These are phyloP conservation scores for Amblyraja radiata DNA, from an alignment of 2,797 vertebrate species.

Conservation along the genomic window DNA sequence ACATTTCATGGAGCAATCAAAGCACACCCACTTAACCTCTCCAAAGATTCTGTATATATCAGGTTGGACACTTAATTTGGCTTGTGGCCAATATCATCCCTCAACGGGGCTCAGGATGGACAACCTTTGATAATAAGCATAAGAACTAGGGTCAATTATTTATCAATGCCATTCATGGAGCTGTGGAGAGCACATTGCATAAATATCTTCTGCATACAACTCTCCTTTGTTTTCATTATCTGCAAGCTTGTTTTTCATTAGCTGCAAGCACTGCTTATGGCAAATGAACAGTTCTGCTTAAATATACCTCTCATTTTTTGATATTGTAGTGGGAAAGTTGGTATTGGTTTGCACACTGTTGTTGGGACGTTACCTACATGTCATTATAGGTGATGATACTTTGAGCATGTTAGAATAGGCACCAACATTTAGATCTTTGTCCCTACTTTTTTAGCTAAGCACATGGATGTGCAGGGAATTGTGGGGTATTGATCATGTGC, in stretches of 20 bases:
- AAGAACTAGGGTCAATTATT: neutral
- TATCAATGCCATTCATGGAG: neutral
- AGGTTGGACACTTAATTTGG: neutral
- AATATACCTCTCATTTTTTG: neutral
- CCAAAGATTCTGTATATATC: neutral
- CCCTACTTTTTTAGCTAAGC: too few species aligned
- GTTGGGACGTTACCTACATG: neutral
- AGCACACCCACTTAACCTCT: constrained; percentile 12
- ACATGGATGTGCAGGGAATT: too few species aligned
- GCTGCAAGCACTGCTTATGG: neutral
- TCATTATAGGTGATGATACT: neutral
- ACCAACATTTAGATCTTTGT: neutral
- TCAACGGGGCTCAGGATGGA: neutral
- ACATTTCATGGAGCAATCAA: constrained; percentile 7
- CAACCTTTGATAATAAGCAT: neutral
- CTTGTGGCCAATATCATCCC: neutral
- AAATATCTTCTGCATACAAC: neutral
- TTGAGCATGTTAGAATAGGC: neutral
- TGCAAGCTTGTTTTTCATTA: too few species aligned
- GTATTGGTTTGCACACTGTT: neutral
- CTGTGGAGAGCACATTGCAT: neutral
- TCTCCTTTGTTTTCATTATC: neutral
- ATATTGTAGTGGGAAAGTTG: neutral
- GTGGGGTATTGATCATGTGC: too few species aligned
- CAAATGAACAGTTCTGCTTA: neutral